phyloP scores from a whole-genome alignment of 2,888 invertebrate species.

The Lingula anatina region DNA sequence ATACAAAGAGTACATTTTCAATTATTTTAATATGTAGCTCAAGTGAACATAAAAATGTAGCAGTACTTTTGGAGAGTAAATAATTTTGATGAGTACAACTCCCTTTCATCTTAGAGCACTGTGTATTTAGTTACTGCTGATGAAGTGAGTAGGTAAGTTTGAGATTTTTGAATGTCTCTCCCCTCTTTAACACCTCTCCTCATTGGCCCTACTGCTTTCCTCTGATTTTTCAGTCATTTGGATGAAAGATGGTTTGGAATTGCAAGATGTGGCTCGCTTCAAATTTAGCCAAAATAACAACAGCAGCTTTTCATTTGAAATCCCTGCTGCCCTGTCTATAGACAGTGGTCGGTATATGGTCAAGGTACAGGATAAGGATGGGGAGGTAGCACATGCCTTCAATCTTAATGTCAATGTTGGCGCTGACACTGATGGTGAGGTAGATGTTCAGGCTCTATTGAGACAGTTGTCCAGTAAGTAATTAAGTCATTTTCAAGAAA shows the following conservation, averaged over 20 bases:
- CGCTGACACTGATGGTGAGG: conserved; percentile 24
- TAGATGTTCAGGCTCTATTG: conserved; percentile 25
- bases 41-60: no score
- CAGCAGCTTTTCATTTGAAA: conserved; percentile 26
- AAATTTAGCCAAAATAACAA: conserved; percentile 24
- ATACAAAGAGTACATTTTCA: no score
- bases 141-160: no score
- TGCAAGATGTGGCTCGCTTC: conserved; percentile 34
- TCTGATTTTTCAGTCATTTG: conserved; percentile 25
- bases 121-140: no score
- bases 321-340: conserved; percentile 39
- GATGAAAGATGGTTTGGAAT: conserved; percentile 27
- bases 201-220: conserved; percentile 23
- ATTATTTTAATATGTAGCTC: no score
- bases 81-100: no score
- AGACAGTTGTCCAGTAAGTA: no score
- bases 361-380: conserved; percentile 25
- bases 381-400: conserved; percentile 31
- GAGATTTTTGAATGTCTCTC: no score
- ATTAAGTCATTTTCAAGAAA: no score
- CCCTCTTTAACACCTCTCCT: no score
- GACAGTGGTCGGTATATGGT: conserved; percentile 36
- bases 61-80: no score
- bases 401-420: conserved; percentile 30
- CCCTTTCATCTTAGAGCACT: no score